Evolutionary conservation across 2,888 invertebrate species (phyloP), one percentile per base, ranked within the genome.

Genomic region (Erebia ligea): DNA sequence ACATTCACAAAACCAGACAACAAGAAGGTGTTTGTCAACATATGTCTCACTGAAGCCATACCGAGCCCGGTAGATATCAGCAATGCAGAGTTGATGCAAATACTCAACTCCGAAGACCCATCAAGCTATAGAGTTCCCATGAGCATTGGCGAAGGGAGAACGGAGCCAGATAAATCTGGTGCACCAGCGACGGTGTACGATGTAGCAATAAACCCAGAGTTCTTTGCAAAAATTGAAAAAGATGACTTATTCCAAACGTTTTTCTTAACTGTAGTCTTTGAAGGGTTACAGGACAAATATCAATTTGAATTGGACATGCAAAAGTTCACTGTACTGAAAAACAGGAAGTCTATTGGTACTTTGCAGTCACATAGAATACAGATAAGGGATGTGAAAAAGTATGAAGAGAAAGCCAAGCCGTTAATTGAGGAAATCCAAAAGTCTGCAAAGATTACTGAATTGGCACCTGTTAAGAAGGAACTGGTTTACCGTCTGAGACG

Each of bases 81-180:
- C 1, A 95, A 96, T 83, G 95, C 95, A 68, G 96, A 97, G 79
- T 91, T 98, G 1, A 91, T 95, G 76, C 93, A 94, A 71, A 95
- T 97, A 68, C 86, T 97, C 34, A 94, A 94, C 73, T 96, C 96
- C 0, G 94, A 95, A 69, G 96, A 96, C 65, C 95, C 96, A 0
- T 94, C 95, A 4, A 95, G 95, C 62, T 98, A 95, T 86, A 93
- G 96, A 74, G 95, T 98, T 59, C 98, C 98, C 0, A 97, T 98
- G 97, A 98, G 98, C 84, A 96, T 98, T 75, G 98, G 98, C 0
- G 96, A 96, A 82, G 95, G 97, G 5, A 95, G 96, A 77, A 94
- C 94, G 8, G 98, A 97, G 81, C 88, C 92, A 25, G 98, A 98
- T 84, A 98, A 97, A 85, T 94, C 95, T 67, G 97, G 97, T 45